These are phyloP conservation scores for Nipponia nippon DNA, from an alignment of 2,113 vertebrate genomes.

Conservation along the genomic window DNA sequence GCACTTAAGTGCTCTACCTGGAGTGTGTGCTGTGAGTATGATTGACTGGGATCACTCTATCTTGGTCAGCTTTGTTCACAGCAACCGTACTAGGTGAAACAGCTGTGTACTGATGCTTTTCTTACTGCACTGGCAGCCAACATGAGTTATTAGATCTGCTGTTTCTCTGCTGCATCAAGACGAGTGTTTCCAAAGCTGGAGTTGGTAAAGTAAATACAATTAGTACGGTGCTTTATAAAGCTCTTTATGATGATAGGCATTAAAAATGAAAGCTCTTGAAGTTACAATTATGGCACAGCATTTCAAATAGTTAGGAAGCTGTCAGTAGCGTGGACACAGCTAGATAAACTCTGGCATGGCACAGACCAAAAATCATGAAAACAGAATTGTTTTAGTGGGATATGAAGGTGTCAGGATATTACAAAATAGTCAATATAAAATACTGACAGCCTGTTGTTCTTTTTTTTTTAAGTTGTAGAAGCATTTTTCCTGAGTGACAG, in stretches of 20 bases:
- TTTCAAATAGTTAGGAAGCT: background rate
- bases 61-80: background rate
- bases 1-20: background rate
- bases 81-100: background rate
- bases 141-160: background rate
- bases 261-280: background rate
- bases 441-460: background rate
- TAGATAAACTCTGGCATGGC: background rate
- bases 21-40: background rate
- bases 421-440: background rate
- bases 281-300: background rate
- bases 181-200: background rate
- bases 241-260: background rate
- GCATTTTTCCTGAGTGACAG: constrained; percentile 87
- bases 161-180: background rate
- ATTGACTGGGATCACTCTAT: background rate
- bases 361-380: background rate
- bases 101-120: background rate
- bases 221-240: background rate
- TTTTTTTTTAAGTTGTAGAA: constrained; percentile 82
- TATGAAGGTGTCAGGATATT: background rate
- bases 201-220: background rate
- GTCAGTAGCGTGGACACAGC: background rate
- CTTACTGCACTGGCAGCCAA: background rate
- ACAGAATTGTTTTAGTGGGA: background rate